Conservation (phyloP, 2,888 invertebrate species). For the Allacma fusca region DNA sequence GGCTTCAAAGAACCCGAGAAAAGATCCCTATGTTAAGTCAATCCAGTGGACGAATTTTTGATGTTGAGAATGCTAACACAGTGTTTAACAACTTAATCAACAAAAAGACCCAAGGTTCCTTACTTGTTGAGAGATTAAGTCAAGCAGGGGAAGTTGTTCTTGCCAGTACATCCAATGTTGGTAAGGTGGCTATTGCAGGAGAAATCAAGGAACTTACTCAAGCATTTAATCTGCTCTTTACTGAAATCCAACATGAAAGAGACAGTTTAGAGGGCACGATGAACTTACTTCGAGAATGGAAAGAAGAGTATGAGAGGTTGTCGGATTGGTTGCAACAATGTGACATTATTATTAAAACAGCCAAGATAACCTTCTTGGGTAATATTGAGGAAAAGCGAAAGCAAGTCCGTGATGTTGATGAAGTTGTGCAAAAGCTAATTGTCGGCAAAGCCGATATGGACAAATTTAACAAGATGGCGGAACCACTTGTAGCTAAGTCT, state of each 20-base stretch:
- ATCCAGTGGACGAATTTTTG: slow-evolving; percentile 77
- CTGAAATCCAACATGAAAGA: slow-evolving; percentile 85
- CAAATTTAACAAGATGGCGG: slow-evolving; percentile 77
- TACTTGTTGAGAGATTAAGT: slow-evolving; percentile 84
- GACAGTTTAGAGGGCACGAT: slow-evolving; percentile 82
- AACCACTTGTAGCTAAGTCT: slow-evolving; percentile 75
- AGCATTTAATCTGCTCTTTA: slow-evolving; percentile 83
- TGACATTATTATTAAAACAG: slow-evolving; percentile 87
- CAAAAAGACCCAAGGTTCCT: slow-evolving; percentile 89
- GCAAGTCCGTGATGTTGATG: slow-evolving; percentile 78
- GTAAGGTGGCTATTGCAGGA: slow-evolving; percentile 80
- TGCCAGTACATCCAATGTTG: slow-evolving; percentile 81
- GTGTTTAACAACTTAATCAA: slow-evolving; percentile 73
- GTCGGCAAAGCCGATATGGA: slow-evolving; percentile 85
- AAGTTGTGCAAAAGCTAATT: slow-evolving; percentile 76
- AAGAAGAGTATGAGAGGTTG: slow-evolving; percentile 88
- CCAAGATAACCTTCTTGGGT: slow-evolving; percentile 82
- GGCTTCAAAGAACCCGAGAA: slow-evolving; percentile 87
- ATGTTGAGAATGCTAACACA: slow-evolving; percentile 78
- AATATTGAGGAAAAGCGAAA: slow-evolving; percentile 83
- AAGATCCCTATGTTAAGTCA: slow-evolving; percentile 86
- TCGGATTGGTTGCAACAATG: slow-evolving; percentile 94
- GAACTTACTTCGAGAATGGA: slow-evolving; percentile 86
- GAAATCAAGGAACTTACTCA: slow-evolving; percentile 86
- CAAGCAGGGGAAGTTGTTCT: slow-evolving; percentile 87